Evolutionary conservation across 2,888 invertebrate genomes (phyloP).

Genomic region (Drosophila prolongata): DNA sequence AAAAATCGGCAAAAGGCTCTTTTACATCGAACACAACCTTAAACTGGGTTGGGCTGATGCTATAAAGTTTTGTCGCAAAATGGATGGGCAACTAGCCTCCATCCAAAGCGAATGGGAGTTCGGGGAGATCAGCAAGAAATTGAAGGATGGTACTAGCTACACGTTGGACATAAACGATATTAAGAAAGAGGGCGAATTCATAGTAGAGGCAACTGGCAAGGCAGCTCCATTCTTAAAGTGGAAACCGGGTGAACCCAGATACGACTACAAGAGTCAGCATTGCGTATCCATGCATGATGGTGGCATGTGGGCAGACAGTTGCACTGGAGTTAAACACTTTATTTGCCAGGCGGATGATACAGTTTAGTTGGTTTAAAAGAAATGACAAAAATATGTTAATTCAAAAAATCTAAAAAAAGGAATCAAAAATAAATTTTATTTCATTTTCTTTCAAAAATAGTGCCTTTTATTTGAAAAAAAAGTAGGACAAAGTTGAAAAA

Average conservation of each 20-base stretch:
- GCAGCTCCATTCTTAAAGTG: slow-evolving; percentile 11
- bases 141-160: not conserved
- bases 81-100: slow-evolving; percentile 4
- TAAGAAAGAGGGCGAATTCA: not conserved
- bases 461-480: no score
- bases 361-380: no score
- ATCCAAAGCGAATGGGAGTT: not conserved
- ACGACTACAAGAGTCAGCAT: not conserved
- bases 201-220: slow-evolving; percentile 5
- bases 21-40: not conserved
- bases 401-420: no score
- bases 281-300: slow-evolving; percentile 1
- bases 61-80: not conserved
- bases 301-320: slow-evolving; percentile 12
- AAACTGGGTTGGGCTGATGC: not conserved
- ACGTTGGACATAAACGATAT: slow-evolving; percentile 4
- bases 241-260: not conserved
- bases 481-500: no score
- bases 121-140: not conserved
- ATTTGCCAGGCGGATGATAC: not conserved
- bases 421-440: no score
- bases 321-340: not conserved
- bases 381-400: no score
- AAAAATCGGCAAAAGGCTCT: not conserved
- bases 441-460: no score